phyloP scores from a whole-genome alignment of 2,797 vertebrate species.

The Aphelocoma californica region DNA sequence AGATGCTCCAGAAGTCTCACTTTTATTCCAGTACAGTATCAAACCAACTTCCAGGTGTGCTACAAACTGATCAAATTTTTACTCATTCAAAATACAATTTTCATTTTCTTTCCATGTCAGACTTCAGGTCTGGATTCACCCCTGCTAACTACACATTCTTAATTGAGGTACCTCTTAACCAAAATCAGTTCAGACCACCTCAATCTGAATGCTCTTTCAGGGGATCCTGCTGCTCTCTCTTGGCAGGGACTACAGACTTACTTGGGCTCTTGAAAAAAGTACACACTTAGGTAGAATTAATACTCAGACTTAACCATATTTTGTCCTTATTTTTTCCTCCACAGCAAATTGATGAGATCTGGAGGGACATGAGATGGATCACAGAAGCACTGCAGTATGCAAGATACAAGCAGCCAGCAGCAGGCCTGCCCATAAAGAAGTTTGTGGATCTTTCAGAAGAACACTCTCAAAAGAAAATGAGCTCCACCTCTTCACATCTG shows the following conservation, averaged over 20 bases:
- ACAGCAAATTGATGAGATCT: conserved; percentile 88
- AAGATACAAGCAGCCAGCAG: conserved; percentile 88
- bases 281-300: neutral
- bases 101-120: neutral
- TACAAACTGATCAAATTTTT: neutral
- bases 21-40: neutral
- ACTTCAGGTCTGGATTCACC: neutral
- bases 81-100: neutral
- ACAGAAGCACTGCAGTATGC: conserved; percentile 93
- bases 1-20: neutral
- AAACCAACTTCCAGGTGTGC: neutral
- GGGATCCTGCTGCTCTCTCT: neutral
- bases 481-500: conserved; percentile 89
- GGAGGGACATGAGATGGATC: conserved; percentile 90
- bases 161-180: neutral
- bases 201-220: neutral
- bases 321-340: neutral
- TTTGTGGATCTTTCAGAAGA: conserved; percentile 81
- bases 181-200: neutral
- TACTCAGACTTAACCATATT: neutral
- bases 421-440: conserved; percentile 82
- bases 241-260: neutral
- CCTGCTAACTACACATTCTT: neutral
- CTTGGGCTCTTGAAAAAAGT: neutral
- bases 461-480: conserved; percentile 83